Evolutionary conservation across 1,140 invertebrate species (phyloP).

Genomic region (Holcopasites calliopsidis): DNA sequence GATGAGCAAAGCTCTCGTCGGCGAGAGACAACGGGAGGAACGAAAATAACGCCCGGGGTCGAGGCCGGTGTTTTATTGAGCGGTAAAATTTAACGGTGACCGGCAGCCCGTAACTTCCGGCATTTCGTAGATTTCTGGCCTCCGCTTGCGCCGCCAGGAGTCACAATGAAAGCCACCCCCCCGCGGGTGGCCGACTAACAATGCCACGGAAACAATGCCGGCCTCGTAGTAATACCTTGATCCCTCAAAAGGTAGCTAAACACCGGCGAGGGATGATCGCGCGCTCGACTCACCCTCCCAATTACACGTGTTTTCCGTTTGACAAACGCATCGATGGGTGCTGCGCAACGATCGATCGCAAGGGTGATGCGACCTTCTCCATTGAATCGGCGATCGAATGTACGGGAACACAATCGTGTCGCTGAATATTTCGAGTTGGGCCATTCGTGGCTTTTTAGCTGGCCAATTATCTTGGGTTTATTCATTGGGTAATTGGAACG

Average conservation of each 20-base stretch:
- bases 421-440: not conserved
- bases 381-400: not conserved
- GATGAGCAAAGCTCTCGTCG: not conserved
- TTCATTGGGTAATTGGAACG: not conserved
- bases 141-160: conserved; percentile 6
- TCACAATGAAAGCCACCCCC: conserved; percentile 50
- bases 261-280: conserved; percentile 51
- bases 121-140: conserved; percentile 7
- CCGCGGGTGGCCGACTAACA: conserved; percentile 48
- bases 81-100: conserved; percentile 45
- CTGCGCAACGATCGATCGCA: conserved; percentile 30
- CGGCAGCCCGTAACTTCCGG: conserved; percentile 35
- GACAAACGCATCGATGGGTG: conserved; percentile 19
- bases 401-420: not conserved
- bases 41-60: conserved; percentile 17
- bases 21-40: conserved; percentile 23
- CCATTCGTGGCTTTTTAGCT: conserved; percentile 2
- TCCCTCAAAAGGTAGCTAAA: conserved; percentile 69
- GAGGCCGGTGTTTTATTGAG: conserved; percentile 37
- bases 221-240: conserved; percentile 68
- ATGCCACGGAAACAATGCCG: conserved; percentile 40
- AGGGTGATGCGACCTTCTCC: conserved; percentile 22
- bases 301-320: conserved; percentile 59
- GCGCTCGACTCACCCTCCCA: conserved; percentile 55
- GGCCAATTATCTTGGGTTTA: not conserved